Evolutionary conservation across 2,113 vertebrate genomes (phyloP).

Genomic region (Bungarus multicinctus): DNA sequence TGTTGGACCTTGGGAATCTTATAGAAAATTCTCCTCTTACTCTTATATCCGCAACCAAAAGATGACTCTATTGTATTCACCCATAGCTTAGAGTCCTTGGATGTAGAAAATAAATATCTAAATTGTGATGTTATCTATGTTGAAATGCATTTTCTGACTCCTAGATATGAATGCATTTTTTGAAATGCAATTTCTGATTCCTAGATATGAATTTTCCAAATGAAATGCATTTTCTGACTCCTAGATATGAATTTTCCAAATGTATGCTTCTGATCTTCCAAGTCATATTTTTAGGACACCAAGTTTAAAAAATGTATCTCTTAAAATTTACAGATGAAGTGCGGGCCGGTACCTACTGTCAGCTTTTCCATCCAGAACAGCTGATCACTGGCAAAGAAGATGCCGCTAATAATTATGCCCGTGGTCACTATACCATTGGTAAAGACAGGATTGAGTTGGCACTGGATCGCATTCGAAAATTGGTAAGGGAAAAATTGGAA

Average conservation of each 20-base stretch:
- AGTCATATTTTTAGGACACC: background rate
- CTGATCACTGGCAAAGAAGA: constrained; percentile 74
- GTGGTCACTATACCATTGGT: constrained; percentile 72
- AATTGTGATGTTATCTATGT: too few species aligned
- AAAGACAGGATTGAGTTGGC: constrained; percentile 70
- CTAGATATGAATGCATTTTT: background rate
- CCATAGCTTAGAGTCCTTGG: background rate
- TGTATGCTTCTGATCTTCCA: background rate
- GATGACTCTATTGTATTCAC: background rate
- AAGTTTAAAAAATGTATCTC: background rate
- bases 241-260: background rate
- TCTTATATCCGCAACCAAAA: background rate
- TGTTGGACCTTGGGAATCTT: background rate
- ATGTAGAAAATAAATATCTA: too few species aligned
- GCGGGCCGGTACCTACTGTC: constrained; percentile 63
- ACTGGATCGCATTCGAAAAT: constrained; percentile 70
- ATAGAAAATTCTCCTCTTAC: background rate
- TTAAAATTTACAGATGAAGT: constrained; percentile 66
- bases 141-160: background rate
- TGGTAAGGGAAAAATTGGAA: constrained; percentile 50
- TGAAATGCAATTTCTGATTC: background rate
- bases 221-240: background rate
- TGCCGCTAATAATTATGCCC: constrained; percentile 74
- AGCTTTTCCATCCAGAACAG: constrained; percentile 73
- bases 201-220: too few species aligned